These are phyloP conservation scores for Chromobotia macracanthus DNA, from an alignment of 2,797 vertebrate species.

Conservation along the genomic window DNA sequence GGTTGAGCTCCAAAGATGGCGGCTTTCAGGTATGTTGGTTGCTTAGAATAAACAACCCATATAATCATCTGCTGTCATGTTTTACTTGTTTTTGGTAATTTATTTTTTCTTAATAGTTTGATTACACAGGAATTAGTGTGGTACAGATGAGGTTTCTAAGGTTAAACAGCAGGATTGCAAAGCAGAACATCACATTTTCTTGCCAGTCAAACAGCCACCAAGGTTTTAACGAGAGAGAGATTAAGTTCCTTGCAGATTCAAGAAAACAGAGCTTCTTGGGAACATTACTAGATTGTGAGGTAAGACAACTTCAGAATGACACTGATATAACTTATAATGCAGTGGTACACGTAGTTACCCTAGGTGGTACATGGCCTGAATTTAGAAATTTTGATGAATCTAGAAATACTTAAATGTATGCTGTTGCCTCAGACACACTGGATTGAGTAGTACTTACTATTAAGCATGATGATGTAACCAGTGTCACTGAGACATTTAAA, in stretches of 20 bases:
- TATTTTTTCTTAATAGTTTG: constrained; percentile 70
- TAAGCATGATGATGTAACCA: neutral
- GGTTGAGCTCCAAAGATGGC: constrained; percentile 77
- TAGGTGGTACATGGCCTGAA: neutral
- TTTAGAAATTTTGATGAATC: neutral
- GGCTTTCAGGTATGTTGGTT: constrained; percentile 68
- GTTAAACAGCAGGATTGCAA: constrained; percentile 76
- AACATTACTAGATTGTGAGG: constrained; percentile 75
- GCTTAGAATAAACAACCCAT: neutral
- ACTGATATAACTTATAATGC: neutral
- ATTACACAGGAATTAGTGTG: constrained; percentile 74
- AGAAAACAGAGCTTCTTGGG: constrained; percentile 72
- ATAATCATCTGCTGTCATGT: neutral
- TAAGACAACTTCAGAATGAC: constrained; percentile 56
- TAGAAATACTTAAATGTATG: too few species aligned
- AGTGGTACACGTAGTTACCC: neutral
- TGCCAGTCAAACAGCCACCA: constrained; percentile 67
- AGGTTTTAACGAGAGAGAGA: constrained; percentile 63
- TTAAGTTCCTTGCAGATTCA: constrained; percentile 81
- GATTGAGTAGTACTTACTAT: neutral
- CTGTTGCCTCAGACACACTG: neutral
- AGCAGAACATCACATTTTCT: constrained; percentile 78
- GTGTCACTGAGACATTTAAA: neutral
- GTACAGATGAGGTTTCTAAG: constrained; percentile 85
- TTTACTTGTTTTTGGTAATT: constrained; percentile 6